Base-by-base conservation (phyloP, 2,113 vertebrate genomes). In the Vimba vimba region DNA sequence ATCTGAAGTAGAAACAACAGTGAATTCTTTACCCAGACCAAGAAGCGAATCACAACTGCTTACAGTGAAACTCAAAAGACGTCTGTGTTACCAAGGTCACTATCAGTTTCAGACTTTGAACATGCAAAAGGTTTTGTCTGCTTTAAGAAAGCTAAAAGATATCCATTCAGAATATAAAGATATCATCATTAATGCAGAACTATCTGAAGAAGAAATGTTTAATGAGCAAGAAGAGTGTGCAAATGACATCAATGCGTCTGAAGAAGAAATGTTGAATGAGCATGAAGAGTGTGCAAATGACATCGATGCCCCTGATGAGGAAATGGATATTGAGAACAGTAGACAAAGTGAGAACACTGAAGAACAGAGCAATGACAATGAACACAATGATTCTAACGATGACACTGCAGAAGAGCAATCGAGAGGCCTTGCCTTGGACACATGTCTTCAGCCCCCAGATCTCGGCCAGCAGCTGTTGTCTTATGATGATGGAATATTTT, bases 141-240 rank as follows among this genome's bases (percentile, higher is more conserved):
- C 86, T 6, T 45, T 89, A 71, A 3, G 57, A 15, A 83, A 82
- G 17, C 68, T 88, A 1, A 89, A 76, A 83, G 30, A 55, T 2
- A 81, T 90, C 21, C 86, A 91, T 43, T 71, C 83, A 21, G 82
- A 89, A 60, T 89, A 90, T 23, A 33, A 66, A 4, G 64, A 50
- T 82, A 62, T 80, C 6, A 2, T 74, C 25, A 60, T 86, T 39
- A 83, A 83, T n/a, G 0, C 1, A n/a, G 86, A 73, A 17, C 36
- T 75, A 39, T 52, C 82, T 3, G 59, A 0, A 21, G 25, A 78
- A 2, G 30, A 78, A 78, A 30, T 77, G 45, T 8, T 77, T 30
- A 27, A 52, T 77, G 74, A 77, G 1, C 74, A 77, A 11, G 47
- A 77, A 52, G n/a, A 47, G 73, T 36, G 0, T 68, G 6, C 30